Base-by-base conservation (phyloP, 2,888 invertebrate genomes). In the Cordilura impudica region DNA sequence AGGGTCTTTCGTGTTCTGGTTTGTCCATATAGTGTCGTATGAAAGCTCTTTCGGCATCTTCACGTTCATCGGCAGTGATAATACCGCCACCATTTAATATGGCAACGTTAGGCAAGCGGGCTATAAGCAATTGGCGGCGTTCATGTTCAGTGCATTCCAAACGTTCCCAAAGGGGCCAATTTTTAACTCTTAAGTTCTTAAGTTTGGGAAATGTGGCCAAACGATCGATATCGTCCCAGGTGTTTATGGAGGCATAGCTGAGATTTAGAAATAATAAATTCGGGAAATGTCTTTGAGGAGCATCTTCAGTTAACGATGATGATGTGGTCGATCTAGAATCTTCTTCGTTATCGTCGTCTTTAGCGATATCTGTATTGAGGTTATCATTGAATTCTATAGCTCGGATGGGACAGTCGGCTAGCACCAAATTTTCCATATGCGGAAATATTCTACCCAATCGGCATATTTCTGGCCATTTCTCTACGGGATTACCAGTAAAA, bases 41-140 rank as follows among this genome's bases (percentile, higher is more conserved):
- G 90, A 98, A 98, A 81, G 97, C 96, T 77, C 98, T 91, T 89
- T 98, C 98, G 12, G 98, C 96, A 86, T 97, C 95, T 89, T 97
- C 97, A 73, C 97, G 92, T 88, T 98, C 98, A 83, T 95, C 95
- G 0, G 92, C 92, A 35, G 94, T 93, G 83, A 98, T 96, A 12
- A 92, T 92, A 16, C 95, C 96, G 71, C 98, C 97, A 0, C 98
- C 98, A 90, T 98, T 98, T 47, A 98, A 91, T 65, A 95, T 95
- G 82, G 93, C 92, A 53, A 98, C 94, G 88, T 94, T 95, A 43
- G 97, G 97, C 78, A 98, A 91, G 81, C 97, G 92, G 10, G 97
- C 97, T 58, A 98, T 95, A 65, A 97, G 90, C 73, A 97, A 91
- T 88, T 97, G 94, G 63, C 98, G 92, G 70, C 97, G 91, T 90